Evolutionary conservation across 1,140 invertebrate genomes (phyloP).

Genomic region (Cherax destructor): DNA sequence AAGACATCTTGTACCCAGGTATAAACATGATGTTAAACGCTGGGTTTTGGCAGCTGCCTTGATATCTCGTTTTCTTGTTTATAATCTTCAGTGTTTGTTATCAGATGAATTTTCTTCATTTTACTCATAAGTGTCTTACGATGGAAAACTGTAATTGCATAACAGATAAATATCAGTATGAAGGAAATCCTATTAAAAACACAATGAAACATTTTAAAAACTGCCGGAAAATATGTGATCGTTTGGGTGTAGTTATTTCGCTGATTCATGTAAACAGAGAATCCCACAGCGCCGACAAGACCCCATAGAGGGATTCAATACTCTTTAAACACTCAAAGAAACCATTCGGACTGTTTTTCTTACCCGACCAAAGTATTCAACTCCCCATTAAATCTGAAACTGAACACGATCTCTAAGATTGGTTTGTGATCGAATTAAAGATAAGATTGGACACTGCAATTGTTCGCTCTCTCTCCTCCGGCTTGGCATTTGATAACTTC

Average conservation of each 20-base stretch:
- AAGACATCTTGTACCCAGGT: slow-evolving; percentile 34
- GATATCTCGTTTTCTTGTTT: background rate
- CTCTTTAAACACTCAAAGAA: slow-evolving; percentile 66
- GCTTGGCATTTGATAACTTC: slow-evolving; percentile 42
- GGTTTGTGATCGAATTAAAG: slow-evolving; percentile 65
- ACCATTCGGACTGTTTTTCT: slow-evolving; percentile 63
- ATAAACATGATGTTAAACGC: slow-evolving; percentile 4
- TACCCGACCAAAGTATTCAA: slow-evolving; percentile 25
- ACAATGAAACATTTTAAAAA: slow-evolving; percentile 34
- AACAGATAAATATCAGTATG: background rate
- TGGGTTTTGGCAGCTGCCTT: background rate
- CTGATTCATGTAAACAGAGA: slow-evolving; percentile 54
- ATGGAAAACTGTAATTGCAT: background rate
- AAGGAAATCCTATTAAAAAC: background rate
- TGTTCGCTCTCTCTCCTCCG: background rate
- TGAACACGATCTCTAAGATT: slow-evolving; percentile 61
- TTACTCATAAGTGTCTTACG: background rate
- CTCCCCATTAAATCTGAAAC: slow-evolving; percentile 60
- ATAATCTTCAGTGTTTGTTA: background rate
- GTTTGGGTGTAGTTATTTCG: slow-evolving; percentile 38
- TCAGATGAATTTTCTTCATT: background rate
- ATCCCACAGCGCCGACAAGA: slow-evolving; percentile 55
- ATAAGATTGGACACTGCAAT: slow-evolving; percentile 42
- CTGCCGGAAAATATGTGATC: slow-evolving; percentile 17
- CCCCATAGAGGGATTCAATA: slow-evolving; percentile 67